Conservation (phyloP, 2,797 vertebrate genomes). For the Gallirallus australis region DNA sequence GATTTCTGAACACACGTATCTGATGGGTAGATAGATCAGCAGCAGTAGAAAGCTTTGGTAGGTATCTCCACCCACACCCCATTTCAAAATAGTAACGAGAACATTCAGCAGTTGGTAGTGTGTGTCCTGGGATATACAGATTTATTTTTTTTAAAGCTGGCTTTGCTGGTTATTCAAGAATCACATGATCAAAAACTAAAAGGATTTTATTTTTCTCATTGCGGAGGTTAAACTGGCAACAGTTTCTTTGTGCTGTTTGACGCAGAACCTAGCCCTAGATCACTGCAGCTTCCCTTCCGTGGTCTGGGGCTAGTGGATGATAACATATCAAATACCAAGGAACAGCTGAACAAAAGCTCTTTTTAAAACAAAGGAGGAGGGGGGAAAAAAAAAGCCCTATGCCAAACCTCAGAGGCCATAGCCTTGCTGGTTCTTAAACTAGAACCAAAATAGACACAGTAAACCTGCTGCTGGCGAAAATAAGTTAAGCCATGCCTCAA, state of each 20-base stretch:
- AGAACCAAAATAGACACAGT: not conserved
- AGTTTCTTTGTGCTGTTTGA: conserved; percentile 8
- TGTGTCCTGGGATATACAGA: not conserved
- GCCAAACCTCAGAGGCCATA: not conserved
- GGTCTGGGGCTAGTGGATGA: not conserved
- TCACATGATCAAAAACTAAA: not conserved
- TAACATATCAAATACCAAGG: not conserved
- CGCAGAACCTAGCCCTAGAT: not conserved
- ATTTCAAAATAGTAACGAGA: not conserved
- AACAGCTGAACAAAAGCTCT: conserved; percentile 22
- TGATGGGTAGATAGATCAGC: not conserved
- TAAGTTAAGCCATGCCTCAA: not conserved
- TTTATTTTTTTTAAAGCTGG: not conserved
- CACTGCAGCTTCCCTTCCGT: fast-evolving
- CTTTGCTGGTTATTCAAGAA: not conserved
- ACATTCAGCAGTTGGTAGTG: not conserved
- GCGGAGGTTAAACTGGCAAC: not conserved
- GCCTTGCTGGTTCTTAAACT: not conserved
- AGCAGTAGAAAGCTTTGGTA: conserved; percentile 3
- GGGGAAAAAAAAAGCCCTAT: not conserved
- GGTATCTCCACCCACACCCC: not conserved
- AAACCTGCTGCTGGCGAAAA: not conserved
- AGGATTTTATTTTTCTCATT: not conserved
- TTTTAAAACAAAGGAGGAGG: not conserved
- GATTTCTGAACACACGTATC: not conserved